phyloP scores from a whole-genome alignment of 1,140 invertebrate genomes.

The Episyrphus balteatus region DNA sequence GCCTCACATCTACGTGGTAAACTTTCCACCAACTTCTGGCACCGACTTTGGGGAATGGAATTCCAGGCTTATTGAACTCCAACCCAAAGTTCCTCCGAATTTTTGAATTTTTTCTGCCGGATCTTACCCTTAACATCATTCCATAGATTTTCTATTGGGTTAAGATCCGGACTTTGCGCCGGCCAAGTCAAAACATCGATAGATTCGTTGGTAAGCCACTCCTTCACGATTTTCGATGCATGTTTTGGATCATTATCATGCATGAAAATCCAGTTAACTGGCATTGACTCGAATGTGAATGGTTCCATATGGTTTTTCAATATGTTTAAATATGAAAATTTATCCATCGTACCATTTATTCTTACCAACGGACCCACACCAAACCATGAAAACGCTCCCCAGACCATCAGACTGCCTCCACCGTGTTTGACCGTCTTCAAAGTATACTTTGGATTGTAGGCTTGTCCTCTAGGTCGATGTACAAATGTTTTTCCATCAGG shows the following conservation, averaged over 20 bases:
- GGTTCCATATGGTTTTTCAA: conserved; percentile 1
- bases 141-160: conserved; percentile 4
- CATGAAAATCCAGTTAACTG: too few relatives aligned
- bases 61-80: background rate
- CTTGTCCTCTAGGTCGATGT: conserved; percentile 5
- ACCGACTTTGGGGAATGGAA: background rate
- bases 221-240: background rate
- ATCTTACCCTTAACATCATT: background rate
- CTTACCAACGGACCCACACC: conserved; percentile 9
- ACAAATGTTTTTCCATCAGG: too few relatives aligned
- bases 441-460: conserved; percentile 10
- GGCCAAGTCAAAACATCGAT: too few relatives aligned
- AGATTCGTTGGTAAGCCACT: background rate
- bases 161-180: conserved; percentile 1
- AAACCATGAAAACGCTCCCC: conserved; percentile 14
- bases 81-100: background rate
- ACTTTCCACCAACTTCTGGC: background rate
- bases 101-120: background rate
- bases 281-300: conserved; percentile 1
- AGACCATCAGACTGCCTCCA: conserved; percentile 14
- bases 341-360: conserved; percentile 1
- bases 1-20: conserved; percentile 2
- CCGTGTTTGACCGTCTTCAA: conserved; percentile 18
- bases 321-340: background rate
- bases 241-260: conserved; percentile 5